phyloP scores from a whole-genome alignment of 92 coral and sea anemone genomes.

The Diadumene lineata region DNA sequence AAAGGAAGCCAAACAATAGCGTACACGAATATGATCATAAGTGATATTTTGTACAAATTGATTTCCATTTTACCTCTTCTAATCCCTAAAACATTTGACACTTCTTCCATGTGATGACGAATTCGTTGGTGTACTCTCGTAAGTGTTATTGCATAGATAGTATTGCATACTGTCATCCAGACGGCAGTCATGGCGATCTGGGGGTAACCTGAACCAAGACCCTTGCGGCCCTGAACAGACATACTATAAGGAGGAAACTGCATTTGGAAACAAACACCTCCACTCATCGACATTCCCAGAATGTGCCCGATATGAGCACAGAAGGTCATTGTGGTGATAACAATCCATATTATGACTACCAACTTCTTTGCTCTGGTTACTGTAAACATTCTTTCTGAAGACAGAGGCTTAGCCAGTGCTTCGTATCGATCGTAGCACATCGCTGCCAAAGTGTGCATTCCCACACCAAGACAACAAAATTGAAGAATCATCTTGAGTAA shows the following conservation, averaged over 20 bases:
- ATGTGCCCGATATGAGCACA: neutral
- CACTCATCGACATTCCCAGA: neutral
- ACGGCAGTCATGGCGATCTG: neutral
- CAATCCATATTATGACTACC: neutral
- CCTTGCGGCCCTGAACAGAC: no score
- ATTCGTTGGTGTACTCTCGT: slow-evolving; percentile 1
- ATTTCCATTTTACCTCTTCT: neutral
- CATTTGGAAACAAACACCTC: neutral
- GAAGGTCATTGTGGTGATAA: neutral
- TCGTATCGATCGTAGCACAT: slow-evolving; percentile 11
- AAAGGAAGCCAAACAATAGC: neutral
- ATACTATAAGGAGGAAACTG: neutral
- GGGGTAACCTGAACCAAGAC: neutral
- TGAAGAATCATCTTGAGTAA: neutral
- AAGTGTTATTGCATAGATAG: neutral
- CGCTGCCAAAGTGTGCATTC: slow-evolving; percentile 8
- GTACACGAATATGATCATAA: neutral
- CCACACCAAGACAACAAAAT: slow-evolving; percentile 11
- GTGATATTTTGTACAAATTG: slow-evolving; percentile 1
- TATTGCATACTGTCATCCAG: slow-evolving; percentile 10
- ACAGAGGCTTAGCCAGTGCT: neutral
- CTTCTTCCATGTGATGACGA: slow-evolving; percentile 1
- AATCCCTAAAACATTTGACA: neutral
- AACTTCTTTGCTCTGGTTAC: neutral
- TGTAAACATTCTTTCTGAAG: neutral